Evolutionary conservation across 1,140 invertebrate genomes (phyloP).

Genomic region (Cyrtorhinus lividipennis): DNA sequence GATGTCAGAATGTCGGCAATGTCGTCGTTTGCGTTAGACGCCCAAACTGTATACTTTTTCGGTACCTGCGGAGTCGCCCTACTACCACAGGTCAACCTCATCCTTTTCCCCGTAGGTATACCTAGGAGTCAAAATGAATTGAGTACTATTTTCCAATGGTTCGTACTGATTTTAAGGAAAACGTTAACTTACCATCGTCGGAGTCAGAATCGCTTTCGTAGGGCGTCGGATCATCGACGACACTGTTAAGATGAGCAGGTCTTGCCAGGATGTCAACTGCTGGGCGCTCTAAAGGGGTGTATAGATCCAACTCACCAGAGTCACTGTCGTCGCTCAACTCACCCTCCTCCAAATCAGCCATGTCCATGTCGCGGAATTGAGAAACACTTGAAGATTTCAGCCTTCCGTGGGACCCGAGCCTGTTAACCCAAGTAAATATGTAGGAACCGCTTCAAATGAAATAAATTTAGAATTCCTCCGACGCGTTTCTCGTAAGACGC

Average conservation of each 20-base stretch:
- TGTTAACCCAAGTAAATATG: no score
- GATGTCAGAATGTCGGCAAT: conserved; percentile 12
- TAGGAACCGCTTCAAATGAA: no score
- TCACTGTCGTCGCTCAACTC: conserved; percentile 13
- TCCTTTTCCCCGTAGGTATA: conserved; percentile 6
- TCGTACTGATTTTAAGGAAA: not conserved
- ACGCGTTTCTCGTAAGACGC: no score
- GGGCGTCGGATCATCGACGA: not conserved
- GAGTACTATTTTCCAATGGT: not conserved
- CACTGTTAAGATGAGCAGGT: not conserved
- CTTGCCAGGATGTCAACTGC: not conserved
- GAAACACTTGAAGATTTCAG: no score
- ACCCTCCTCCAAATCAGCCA: conserved; percentile 13
- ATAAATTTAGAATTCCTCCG: no score
- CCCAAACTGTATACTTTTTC: conserved; percentile 15
- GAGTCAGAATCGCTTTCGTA: conserved; percentile 2
- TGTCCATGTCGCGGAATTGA: no score
- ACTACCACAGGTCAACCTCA: not conserved
- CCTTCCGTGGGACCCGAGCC: no score
- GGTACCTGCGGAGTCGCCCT: not conserved
- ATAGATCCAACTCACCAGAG: conserved; percentile 9
- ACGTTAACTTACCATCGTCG: not conserved
- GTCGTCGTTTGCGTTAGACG: conserved; percentile 12
- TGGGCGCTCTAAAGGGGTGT: conserved; percentile 14
- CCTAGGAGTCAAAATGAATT: not conserved